A percentile compares a stretch with the other conserved stretches of the same genome.
Conservation (phyloP, 2,888 invertebrate species). For the Cheilosia pagana region DNA sequence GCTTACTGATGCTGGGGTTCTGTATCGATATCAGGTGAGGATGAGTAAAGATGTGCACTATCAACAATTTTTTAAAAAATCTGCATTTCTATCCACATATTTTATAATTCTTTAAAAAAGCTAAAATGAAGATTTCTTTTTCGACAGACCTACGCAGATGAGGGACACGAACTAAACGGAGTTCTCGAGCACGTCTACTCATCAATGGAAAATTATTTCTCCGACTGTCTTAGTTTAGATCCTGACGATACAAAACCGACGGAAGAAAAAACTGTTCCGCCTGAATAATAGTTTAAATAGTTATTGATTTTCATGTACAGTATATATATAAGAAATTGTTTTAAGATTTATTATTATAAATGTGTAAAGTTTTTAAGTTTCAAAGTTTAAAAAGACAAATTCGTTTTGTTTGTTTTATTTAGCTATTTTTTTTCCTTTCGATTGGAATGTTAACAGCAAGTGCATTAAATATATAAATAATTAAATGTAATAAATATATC, state of each 20-base stretch:
- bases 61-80: too few species aligned
- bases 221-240: constrained; percentile 95
- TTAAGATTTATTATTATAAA: not conserved
- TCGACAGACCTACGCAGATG: constrained; percentile 95
- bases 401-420: constrained; percentile 8
- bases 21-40: constrained; percentile 95
- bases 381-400: constrained; percentile 56
- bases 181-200: constrained; percentile 95
- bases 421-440: constrained; percentile 19
- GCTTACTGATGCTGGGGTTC: constrained; percentile 93
- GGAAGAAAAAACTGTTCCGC: constrained; percentile 83
- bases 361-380: constrained; percentile 28
- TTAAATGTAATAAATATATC: constrained; percentile 58
- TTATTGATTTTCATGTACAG: constrained; percentile 9
- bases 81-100: too few species aligned
- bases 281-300: constrained; percentile 78
- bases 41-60: not conserved
- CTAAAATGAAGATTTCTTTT: not conserved
- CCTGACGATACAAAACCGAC: constrained; percentile 88
- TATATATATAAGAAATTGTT: constrained; percentile 26
- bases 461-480: constrained; percentile 72
- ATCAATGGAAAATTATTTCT: constrained; percentile 96
- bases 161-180: constrained; percentile 93
- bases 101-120: too few species aligned
- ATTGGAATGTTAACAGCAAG: constrained; percentile 75